These are phyloP conservation scores for Patiria miniata DNA, from an alignment of 35 echinoderm and acorn worm genomes.

Conservation along the genomic window DNA sequence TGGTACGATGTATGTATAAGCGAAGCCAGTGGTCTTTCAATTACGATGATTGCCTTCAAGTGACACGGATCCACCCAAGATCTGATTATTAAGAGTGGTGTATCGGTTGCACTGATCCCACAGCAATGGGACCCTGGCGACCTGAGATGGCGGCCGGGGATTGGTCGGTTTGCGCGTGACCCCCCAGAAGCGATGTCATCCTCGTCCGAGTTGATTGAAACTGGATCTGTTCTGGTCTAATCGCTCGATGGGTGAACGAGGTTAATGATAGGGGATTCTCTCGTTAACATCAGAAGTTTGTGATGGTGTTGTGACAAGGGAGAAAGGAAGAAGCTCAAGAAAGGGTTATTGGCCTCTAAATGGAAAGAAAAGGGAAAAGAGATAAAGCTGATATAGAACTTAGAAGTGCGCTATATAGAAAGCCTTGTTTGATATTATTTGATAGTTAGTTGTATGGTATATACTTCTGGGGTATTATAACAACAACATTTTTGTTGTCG, in stretches of 20 bases:
- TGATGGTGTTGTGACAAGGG: too few relatives aligned
- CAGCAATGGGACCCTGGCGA: not conserved
- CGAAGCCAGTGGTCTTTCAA: not conserved
- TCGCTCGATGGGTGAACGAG: not conserved
- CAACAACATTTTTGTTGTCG: too few relatives aligned
- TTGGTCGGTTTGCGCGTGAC: not conserved
- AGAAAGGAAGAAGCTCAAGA: too few relatives aligned
- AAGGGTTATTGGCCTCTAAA: too few relatives aligned
- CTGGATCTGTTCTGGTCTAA: not conserved
- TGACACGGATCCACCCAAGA: not conserved
- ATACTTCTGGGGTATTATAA: too few relatives aligned
- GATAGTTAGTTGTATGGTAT: too few relatives aligned
- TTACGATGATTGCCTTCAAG: not conserved
- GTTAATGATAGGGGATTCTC: not conserved
- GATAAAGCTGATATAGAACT: too few relatives aligned
- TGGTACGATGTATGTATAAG: not conserved
- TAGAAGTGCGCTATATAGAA: too few relatives aligned
- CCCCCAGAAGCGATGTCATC: not conserved
- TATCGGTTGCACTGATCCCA: not conserved
- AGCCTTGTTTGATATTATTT: too few relatives aligned
- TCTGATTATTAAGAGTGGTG: not conserved
- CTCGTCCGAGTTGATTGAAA: slow-evolving; percentile 13
- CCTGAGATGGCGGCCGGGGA: not conserved
- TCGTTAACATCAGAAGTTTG: not conserved
- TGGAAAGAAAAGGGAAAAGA: too few relatives aligned